Conservation (phyloP, 1,140 invertebrate genomes). For the Idris sp. region DNA sequence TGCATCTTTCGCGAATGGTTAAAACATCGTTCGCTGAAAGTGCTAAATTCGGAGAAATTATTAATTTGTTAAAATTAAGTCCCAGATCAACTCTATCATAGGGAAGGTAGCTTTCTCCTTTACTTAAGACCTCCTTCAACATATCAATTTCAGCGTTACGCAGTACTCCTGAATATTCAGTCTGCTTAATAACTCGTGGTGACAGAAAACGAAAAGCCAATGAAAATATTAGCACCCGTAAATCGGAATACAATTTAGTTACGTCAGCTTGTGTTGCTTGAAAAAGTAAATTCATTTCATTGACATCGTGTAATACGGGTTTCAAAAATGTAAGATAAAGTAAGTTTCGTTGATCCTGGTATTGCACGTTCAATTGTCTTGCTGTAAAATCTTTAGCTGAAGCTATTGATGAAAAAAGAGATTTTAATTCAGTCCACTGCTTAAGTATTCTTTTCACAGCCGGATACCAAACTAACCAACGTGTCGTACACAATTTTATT, state of each 20-base stretch:
- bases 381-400: slow-evolving; percentile 52
- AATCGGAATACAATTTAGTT: slow-evolving; percentile 39
- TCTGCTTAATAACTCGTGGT: slow-evolving; percentile 23
- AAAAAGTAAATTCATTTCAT: slow-evolving; percentile 55
- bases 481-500: slow-evolving; percentile 65
- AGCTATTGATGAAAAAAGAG: slow-evolving; percentile 56
- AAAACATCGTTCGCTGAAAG: slow-evolving; percentile 3
- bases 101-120: slow-evolving; percentile 24
- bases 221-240: slow-evolving; percentile 34
- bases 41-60: slow-evolving; percentile 16
- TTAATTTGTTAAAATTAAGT: background rate
- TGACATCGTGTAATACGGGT: slow-evolving; percentile 46
- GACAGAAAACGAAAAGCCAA: slow-evolving; percentile 39
- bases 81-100: slow-evolving; percentile 21
- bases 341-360: slow-evolving; percentile 50
- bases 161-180: background rate
- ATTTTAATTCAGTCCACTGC: slow-evolving; percentile 71
- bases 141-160: slow-evolving; percentile 23
- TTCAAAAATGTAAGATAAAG: slow-evolving; percentile 47
- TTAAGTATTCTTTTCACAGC: slow-evolving; percentile 65
- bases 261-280: slow-evolving; percentile 57
- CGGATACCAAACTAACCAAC: slow-evolving; percentile 67
- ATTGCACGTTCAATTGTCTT: slow-evolving; percentile 49
- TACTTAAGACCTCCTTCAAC: slow-evolving; percentile 22
- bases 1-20: slow-evolving; percentile 16